Evolutionary conservation across 2,797 vertebrate genomes (phyloP).

Genomic region (Erpetoichthys calabaricus): DNA sequence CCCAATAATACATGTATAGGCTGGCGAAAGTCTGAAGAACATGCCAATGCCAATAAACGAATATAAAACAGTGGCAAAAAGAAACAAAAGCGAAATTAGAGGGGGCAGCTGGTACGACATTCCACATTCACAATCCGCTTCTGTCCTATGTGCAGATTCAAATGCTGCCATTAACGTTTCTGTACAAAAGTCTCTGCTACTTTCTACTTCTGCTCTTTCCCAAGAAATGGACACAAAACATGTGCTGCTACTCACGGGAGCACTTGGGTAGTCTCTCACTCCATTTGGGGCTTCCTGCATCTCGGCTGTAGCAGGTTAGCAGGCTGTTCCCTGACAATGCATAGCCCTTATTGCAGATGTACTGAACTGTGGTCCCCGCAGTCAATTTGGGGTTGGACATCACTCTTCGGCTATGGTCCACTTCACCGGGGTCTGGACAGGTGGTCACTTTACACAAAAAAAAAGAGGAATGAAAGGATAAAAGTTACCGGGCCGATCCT

Average conservation of each 20-base stretch:
- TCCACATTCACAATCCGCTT: too few species aligned
- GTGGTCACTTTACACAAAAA: constrained; percentile 52
- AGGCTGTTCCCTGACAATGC: constrained; percentile 63
- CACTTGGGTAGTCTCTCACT: constrained; percentile 78
- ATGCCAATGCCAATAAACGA: too few species aligned
- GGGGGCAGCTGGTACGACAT: too few species aligned
- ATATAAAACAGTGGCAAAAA: too few species aligned
- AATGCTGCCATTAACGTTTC: too few species aligned
- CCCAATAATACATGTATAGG: too few species aligned
- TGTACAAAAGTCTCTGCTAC: too few species aligned
- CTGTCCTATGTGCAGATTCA: too few species aligned
- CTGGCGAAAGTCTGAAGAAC: too few species aligned
- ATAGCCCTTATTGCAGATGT: constrained; percentile 76
- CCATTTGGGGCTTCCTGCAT: constrained; percentile 74
- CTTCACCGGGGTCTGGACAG: constrained; percentile 72
- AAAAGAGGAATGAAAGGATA: neutral
- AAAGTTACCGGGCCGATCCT: neutral
- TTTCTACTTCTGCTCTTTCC: too few species aligned
- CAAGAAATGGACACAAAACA: too few species aligned
- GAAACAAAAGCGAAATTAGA: too few species aligned
- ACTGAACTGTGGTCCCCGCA: constrained; percentile 74
- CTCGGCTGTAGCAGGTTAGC: constrained; percentile 71
- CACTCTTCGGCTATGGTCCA: constrained; percentile 73
- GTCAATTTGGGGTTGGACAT: constrained; percentile 70
- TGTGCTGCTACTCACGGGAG: constrained; percentile 54